A percentile compares a stretch with the other conserved stretches of the same genome.
Conservation (phyloP, 2,113 vertebrate species). For the Triplophysa tibetana region DNA sequence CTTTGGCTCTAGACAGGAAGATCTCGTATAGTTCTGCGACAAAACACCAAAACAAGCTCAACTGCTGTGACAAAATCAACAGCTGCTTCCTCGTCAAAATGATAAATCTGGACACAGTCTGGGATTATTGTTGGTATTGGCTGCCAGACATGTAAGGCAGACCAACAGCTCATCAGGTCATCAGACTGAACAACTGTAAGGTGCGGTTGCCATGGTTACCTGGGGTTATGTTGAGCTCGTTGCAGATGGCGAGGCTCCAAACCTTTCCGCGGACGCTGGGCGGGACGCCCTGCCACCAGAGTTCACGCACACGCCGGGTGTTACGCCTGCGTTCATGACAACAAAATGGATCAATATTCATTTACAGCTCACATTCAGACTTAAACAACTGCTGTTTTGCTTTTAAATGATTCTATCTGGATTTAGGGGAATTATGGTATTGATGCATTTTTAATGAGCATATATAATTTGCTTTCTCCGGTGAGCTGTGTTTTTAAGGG, state of each 20-base stretch:
- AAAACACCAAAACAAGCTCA: conserved; percentile 40
- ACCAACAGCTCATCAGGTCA: neutral
- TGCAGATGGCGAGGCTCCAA: conserved; percentile 92
- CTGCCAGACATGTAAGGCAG: conserved; percentile 1
- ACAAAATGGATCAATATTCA: neutral
- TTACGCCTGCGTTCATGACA: conserved; percentile 34
- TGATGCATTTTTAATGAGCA: neutral
- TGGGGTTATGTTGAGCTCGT: conserved; percentile 91
- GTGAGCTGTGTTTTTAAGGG: too few species aligned
- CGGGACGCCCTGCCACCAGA: conserved; percentile 94
- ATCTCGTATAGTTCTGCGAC: conserved; percentile 87
- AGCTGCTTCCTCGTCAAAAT: neutral
- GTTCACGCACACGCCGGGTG: conserved; percentile 82
- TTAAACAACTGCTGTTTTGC: too few species aligned
- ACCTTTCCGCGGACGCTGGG: conserved; percentile 89
- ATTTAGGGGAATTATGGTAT: too few species aligned
- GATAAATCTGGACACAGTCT: neutral
- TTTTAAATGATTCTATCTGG: neutral
- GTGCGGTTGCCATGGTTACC: conserved; percentile 70
- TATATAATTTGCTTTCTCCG: neutral
- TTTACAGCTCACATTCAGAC: too few species aligned
- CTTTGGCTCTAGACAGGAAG: conserved; percentile 88
- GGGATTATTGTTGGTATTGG: neutral
- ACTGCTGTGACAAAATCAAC: neutral
- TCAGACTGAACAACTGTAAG: neutral